phyloP scores from a whole-genome alignment of 2,113 vertebrate genomes.

The Rhipidura dahli region DNA sequence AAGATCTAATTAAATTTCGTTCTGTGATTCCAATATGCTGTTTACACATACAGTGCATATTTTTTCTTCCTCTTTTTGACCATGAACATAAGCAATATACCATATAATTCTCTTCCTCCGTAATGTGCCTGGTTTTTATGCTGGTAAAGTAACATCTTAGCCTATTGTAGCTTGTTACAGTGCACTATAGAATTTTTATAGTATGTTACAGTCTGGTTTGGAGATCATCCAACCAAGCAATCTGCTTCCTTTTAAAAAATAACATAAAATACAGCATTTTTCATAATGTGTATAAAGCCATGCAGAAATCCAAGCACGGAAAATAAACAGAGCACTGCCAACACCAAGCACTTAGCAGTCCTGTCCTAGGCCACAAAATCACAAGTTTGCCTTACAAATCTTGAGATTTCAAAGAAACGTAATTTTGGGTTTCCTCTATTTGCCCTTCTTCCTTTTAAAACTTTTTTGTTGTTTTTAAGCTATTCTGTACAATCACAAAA shows the following conservation, averaged over 20 bases:
- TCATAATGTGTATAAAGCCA: not conserved
- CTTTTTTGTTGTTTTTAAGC: not conserved
- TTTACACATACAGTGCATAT: not conserved
- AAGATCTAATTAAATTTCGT: constrained; percentile 36
- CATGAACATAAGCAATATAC: not conserved
- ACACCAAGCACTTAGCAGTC: constrained; percentile 7
- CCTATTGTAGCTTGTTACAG: constrained; percentile 18
- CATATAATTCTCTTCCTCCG: not conserved
- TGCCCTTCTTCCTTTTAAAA: constrained; percentile 2
- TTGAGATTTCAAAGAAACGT: not conserved
- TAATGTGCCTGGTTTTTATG: not conserved
- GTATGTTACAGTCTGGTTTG: constrained; percentile 49
- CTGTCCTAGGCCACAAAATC: constrained; percentile 52
- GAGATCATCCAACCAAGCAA: constrained; percentile 25
- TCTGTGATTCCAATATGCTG: constrained; percentile 19
- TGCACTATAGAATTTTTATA: constrained; percentile 37
- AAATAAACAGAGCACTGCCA: constrained; percentile 52
- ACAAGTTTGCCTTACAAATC: constrained; percentile 9
- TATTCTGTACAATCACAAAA: not conserved
- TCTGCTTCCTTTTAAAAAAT: constrained; percentile 54
- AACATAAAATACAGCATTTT: constrained; percentile 42
- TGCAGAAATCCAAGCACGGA: constrained; percentile 31
- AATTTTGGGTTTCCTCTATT: constrained; percentile 35
- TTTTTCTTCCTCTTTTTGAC: constrained; percentile 8
- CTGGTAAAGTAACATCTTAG: constrained; percentile 8